Conservation (phyloP, 2,113 vertebrate species). For the Chaetodon auriga region DNA sequence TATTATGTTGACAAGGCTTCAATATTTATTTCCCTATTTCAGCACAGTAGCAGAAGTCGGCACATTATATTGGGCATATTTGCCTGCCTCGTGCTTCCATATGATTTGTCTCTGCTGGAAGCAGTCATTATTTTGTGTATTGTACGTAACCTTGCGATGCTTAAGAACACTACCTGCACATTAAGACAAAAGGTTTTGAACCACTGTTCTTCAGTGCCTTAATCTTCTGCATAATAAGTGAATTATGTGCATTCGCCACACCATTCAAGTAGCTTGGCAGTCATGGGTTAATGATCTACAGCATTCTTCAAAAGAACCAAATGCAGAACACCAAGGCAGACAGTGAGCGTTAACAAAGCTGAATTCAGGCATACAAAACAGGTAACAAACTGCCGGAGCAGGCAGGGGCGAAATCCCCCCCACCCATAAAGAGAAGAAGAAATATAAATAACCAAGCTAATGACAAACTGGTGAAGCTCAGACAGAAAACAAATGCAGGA, state of each 20-base stretch:
- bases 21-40: slow-evolving; percentile 25
- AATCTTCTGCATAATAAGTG: not conserved
- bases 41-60: not conserved
- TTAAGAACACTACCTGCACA: not conserved
- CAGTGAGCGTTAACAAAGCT: no score
- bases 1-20: slow-evolving; percentile 36
- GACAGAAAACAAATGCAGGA: no score
- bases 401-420: no score
- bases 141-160: not conserved
- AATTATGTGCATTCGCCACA: not conserved
- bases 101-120: no score
- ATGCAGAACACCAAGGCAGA: no score
- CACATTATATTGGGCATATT: not conserved
- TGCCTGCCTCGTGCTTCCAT: not conserved
- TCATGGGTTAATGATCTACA: not conserved
- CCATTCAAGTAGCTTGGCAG: not conserved
- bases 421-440: no score
- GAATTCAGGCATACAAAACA: no score
- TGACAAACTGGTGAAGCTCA: no score
- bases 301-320: no score
- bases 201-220: not conserved
- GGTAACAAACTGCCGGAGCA: no score
- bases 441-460: no score
- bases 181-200: not conserved
- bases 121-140: not conserved